phyloP scores from a whole-genome alignment of 2,113 vertebrate genomes.

The Motacilla tschutschensis region DNA sequence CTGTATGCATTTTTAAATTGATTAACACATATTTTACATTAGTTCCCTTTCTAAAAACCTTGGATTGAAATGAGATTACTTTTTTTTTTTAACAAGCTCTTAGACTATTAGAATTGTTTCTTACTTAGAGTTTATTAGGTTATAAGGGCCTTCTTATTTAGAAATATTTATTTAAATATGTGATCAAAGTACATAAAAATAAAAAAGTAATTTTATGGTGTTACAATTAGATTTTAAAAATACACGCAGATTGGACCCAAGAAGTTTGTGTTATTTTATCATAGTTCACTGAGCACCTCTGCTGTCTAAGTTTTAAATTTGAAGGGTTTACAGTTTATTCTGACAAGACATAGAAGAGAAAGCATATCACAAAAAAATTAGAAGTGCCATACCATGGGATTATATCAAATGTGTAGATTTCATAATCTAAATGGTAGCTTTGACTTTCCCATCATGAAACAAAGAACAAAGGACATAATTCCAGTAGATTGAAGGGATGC shows the following conservation, averaged over 20 bases:
- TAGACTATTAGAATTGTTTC: neutral
- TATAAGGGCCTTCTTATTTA: neutral
- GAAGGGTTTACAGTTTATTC: neutral
- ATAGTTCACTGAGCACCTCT: neutral
- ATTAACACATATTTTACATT: neutral
- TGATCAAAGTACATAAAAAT: neutral
- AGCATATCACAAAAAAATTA: neutral
- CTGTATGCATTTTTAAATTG: neutral
- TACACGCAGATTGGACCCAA: neutral
- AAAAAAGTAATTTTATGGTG: neutral
- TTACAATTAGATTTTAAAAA: neutral
- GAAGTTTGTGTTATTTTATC: neutral
- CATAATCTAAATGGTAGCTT: neutral
- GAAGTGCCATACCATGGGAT: accelerated
- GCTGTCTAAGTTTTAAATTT: neutral
- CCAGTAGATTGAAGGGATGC: neutral
- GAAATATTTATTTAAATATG: neutral
- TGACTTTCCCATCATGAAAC: neutral
- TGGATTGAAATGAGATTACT: neutral
- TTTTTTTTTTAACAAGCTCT: neutral
- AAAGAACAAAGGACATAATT: neutral
- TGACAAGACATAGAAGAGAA: neutral
- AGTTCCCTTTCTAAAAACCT: neutral
- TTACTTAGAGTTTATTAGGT: neutral
- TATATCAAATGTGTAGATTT: neutral